Evolutionary conservation across 2,113 vertebrate species (phyloP).

Genomic region (Otocyon megalotis): DNA sequence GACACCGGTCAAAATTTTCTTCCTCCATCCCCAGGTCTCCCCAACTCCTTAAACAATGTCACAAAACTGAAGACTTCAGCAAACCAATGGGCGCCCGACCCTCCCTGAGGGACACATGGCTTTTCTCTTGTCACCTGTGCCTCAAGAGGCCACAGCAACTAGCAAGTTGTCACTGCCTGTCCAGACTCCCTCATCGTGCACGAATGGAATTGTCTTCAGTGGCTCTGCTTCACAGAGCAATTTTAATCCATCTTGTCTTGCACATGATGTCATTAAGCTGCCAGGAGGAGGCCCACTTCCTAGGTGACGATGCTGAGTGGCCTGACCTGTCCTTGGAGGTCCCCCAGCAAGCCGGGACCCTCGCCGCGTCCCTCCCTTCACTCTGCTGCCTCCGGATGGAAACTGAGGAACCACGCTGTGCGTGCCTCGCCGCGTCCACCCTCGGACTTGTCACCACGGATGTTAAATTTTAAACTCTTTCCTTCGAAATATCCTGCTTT

Average conservation of each 20-base stretch:
- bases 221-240: not conserved
- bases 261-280: not conserved
- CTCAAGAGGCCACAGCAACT: not conserved
- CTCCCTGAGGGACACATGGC: rapidly evolving
- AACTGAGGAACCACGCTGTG: not conserved
- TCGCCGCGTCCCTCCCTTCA: rapidly evolving
- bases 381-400: not conserved
- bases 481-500: not conserved
- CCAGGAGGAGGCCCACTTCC: not conserved
- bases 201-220: not conserved
- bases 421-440: not conserved
- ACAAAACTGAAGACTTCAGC: not conserved
- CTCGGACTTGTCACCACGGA: not conserved
- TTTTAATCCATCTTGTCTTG: not conserved
- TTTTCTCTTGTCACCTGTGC: not conserved
- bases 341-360: rapidly evolving
- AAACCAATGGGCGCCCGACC: not conserved
- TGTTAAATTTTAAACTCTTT: not conserved
- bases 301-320: not conserved
- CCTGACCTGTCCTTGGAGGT: not conserved
- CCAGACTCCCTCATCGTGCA: not conserved
- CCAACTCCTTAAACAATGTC: not conserved
- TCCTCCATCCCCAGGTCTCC: not conserved
- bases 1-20: not conserved
- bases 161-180: not conserved